Evolutionary conservation across 2,888 invertebrate genomes (phyloP).

Genomic region (Drosophila buzzatii): DNA sequence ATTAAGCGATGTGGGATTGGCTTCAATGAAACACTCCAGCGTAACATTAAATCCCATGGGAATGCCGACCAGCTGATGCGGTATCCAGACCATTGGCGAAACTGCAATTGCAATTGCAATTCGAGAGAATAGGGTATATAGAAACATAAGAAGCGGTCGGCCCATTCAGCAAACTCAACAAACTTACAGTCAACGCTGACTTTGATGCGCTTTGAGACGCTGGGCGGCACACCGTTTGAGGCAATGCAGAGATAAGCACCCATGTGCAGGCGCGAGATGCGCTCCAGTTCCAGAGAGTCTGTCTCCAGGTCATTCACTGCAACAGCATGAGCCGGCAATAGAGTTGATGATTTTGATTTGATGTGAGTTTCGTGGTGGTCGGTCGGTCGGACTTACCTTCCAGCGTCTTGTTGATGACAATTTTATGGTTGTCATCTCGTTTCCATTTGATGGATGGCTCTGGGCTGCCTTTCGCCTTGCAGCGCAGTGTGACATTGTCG

Average conservation of each 20-base stretch:
- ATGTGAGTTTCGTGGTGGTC: conserved; percentile 10
- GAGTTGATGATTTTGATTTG: conserved; percentile 6
- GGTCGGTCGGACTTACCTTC: conserved; percentile 87
- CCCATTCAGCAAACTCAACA: background rate
- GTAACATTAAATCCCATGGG: conserved; percentile 93
- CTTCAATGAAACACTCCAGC: conserved; percentile 95
- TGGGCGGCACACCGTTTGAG: conserved; percentile 94
- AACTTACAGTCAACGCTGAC: conserved; percentile 97
- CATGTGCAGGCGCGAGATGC: conserved; percentile 95
- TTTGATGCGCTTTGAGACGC: conserved; percentile 96
- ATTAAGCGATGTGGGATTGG: conserved; percentile 95
- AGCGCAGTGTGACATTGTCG: conserved; percentile 94
- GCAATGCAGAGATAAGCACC: conserved; percentile 95
- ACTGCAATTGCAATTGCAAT: conserved; percentile 88
- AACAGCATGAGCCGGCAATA: conserved; percentile 13
- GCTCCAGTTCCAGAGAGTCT: conserved; percentile 92
- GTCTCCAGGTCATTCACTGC: conserved; percentile 94
- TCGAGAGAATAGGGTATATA: background rate
- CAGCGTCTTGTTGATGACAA: conserved; percentile 93
- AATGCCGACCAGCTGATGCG: conserved; percentile 95
- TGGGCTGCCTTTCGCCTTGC: conserved; percentile 95
- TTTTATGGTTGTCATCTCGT: conserved; percentile 94
- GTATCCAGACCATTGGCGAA: conserved; percentile 96
- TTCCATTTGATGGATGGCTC: conserved; percentile 96
- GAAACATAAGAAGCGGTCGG: no score